Evolutionary conservation across 2,888 invertebrate species (phyloP).

Genomic region (Drosophila paramelanica): DNA sequence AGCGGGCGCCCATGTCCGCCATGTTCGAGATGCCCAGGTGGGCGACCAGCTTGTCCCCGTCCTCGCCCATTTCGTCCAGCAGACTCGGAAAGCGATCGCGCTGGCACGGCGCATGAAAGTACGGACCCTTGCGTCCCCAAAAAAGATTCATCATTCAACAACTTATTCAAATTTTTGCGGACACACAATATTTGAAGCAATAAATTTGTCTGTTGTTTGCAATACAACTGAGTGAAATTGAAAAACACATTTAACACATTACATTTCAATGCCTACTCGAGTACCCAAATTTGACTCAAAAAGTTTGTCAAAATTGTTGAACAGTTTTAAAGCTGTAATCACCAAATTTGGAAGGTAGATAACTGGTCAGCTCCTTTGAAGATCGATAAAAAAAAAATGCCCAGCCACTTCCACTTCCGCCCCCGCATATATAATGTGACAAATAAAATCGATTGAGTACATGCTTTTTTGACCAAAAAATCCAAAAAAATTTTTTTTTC

Average conservation of each 20-base stretch:
- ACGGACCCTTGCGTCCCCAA: slow-evolving; percentile 40
- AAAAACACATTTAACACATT: neutral
- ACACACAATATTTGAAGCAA: neutral
- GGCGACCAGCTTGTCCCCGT: slow-evolving; percentile 38
- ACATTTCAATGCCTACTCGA: neutral
- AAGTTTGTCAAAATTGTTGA: no score
- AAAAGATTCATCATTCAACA: slow-evolving; percentile 32
- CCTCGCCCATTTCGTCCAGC: slow-evolving; percentile 33
- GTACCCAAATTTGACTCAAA: no score
- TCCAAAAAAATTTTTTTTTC: no score
- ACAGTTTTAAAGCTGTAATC: no score
- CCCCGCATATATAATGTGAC: no score
- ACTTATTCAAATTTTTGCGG: neutral
- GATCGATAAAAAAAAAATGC: no score
- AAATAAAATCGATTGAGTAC: no score
- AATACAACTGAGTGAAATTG: neutral
- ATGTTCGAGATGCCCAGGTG: slow-evolving; percentile 33
- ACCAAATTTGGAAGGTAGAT: no score
- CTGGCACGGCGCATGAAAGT: slow-evolving; percentile 37
- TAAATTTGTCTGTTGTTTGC: slow-evolving; percentile 1
- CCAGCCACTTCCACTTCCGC: no score
- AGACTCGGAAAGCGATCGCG: slow-evolving; percentile 43
- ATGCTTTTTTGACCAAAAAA: no score
- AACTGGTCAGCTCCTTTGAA: no score
- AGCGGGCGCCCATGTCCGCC: slow-evolving; percentile 43